Base-by-base conservation (phyloP, 92 coral and sea anemone species). In the Porites cylindrica region DNA sequence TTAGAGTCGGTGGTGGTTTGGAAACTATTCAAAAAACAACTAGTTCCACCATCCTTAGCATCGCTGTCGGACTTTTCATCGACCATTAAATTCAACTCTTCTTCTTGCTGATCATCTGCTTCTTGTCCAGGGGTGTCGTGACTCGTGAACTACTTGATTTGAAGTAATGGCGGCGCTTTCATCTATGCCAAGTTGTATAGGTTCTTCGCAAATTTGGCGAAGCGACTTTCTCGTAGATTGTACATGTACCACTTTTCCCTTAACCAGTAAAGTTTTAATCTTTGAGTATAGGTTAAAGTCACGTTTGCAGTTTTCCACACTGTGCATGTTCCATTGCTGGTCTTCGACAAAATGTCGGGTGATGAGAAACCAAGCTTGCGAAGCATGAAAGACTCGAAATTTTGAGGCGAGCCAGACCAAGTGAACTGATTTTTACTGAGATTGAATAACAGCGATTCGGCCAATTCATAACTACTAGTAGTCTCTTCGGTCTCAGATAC, bases 191-290 rank as follows among this genome's bases (percentile, higher is more conserved):
- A 29, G 32, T 29, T 29, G 32, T 29, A 29, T 29, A 2, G 32
- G 2, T 29, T 2, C 32, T 29, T 29, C 32, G 32, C 32, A 29
- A 29, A 29, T 29, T 29, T 29, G 32, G 32, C 32, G 32, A 29
- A 29, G 32, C 32, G 32, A 29, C 32, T 29, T 29, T 29, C 32
- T 29, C 32, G 32, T 29, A 29, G 32, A 29, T 29, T 29, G 32
- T 29, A 29, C 32, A 47, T 72, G 56, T 58, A 72, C 77, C 56
- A 58, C 82, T 85, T 85, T 85, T 63, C 82, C 88, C 76, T 85
- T 76, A 51, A 85, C 75, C 56, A 75, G 70, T 21, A 85, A 71
- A 68, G 88, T 85, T 73, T 85, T 58, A 14, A 10, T 58, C 62
- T 58, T 58, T 14, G 12, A 10, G 62, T 58, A 58, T 10, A 58